Evolutionary conservation across 2,113 vertebrate genomes (phyloP).

Genomic region (Neogobius melanostomus): DNA sequence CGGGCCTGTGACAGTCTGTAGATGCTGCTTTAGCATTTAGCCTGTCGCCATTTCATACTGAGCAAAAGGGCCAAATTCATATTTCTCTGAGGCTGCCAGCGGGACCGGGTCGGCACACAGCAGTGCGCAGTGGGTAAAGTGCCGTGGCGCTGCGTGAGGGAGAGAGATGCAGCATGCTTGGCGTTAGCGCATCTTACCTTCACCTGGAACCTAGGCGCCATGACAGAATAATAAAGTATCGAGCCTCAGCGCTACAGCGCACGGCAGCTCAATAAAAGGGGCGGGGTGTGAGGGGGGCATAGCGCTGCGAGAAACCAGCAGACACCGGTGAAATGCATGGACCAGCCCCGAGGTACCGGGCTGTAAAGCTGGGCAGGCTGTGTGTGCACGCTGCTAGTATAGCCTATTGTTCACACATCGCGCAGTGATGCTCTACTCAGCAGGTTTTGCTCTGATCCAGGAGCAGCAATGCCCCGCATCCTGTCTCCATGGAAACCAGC

Average conservation of each 20-base stretch:
- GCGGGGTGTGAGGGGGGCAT: constrained; percentile 44
- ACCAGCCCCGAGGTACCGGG: neutral
- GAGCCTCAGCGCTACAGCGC: constrained; percentile 20
- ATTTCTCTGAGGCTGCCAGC: neutral
- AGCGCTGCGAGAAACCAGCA: neutral
- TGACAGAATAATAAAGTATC: constrained; percentile 58
- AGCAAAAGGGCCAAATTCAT: neutral
- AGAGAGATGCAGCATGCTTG: constrained; percentile 12
- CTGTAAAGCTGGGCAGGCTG: neutral
- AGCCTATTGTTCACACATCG: constrained; percentile 3
- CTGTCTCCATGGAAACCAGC: constrained; percentile 76
- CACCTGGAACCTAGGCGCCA: constrained; percentile 79
- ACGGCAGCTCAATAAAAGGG: constrained; percentile 15
- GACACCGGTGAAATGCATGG: constrained; percentile 14
- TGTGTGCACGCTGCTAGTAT: neutral
- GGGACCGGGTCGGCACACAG: constrained; percentile 14
- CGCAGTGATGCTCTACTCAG: constrained; percentile 10
- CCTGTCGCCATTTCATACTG: constrained; percentile 17
- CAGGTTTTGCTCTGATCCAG: constrained; percentile 20
- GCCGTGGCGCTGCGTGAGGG: neutral
- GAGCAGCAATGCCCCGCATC: constrained; percentile 58
- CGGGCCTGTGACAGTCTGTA: constrained; percentile 47
- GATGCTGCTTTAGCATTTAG: constrained; percentile 8
- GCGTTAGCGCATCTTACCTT: constrained; percentile 74
- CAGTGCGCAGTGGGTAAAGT: neutral